Base-by-base conservation (phyloP, 2,113 vertebrate species). In the Protomyctophum bolini region DNA sequence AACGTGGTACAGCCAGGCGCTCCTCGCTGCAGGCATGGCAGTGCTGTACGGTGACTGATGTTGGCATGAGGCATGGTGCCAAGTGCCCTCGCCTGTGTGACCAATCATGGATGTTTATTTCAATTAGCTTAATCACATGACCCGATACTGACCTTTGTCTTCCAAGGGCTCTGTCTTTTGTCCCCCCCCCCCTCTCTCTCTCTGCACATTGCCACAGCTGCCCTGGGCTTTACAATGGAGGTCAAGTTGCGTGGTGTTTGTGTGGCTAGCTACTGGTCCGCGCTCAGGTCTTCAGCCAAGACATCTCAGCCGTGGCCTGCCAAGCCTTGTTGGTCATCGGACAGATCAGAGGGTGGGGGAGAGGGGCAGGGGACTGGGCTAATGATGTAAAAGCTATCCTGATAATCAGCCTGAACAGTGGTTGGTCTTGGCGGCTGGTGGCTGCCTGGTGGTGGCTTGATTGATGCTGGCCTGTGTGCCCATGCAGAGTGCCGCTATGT, bases 91-190 rank as follows among this genome's bases (percentile, higher is more conserved):
- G 76, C 71, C 72, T 63, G 80, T 21, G 70, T 80, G 84, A 72
- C 83, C 86, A 84, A 83, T 86, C 82, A 81, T 83, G 88, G 80
- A 91, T 92, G 91, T 87, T 91, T 88, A 93, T 91, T 91, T 89
- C 88, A 91, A 90, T 92, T 88, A 92, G 73, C 82, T 90, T 83
- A 89, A 68, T 89, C 86, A 79, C 86, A 81, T 78, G 83, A 78
- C 89, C 81, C 67, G 67, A 71, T 57, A 56, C 75, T 88, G 89
- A 90, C 91, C 89, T 87, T 75, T 58, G 79, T 62, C 75, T 73
- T 87, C 86, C 80, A 71, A 79, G 73, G 79, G 81, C 79, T 81
- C 75, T 70, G 68, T 79, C 70, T 80, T 65, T 75, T 48, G 63
- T 70, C 70, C 54, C 58, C 56, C 56, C 47, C 63, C 33, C 60